A percentile compares a stretch with the other conserved stretches of the same genome.
phyloP scores from a whole-genome alignment of 2,113 vertebrate species.

The Dasyornis broadbenti region DNA sequence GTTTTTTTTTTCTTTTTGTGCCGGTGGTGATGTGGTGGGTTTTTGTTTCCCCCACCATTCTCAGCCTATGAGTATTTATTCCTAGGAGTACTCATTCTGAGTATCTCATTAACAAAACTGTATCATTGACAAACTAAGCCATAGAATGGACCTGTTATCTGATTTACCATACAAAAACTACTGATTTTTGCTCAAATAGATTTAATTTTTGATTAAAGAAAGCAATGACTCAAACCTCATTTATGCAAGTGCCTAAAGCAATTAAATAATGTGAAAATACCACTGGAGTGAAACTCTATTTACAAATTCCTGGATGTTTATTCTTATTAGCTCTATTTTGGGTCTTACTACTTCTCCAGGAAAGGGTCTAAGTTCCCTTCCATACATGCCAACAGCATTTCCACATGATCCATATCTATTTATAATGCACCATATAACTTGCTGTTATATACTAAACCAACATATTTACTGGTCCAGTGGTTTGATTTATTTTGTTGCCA shows the following conservation, averaged over 20 bases:
- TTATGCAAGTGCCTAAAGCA: neutral
- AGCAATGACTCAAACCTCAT: neutral
- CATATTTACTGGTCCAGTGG: neutral
- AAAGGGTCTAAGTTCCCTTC: neutral
- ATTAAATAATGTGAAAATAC: neutral
- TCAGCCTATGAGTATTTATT: neutral
- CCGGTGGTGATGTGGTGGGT: neutral
- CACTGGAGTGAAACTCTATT: neutral
- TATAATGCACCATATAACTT: neutral
- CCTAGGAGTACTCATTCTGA: neutral
- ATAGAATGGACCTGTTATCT: neutral
- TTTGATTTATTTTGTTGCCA: conserved; percentile 27
- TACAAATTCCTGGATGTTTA: neutral
- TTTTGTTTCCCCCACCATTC: neutral
- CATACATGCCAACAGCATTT: neutral
- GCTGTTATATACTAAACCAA: neutral
- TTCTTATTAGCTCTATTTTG: neutral
- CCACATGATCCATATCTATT: neutral
- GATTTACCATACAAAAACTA: neutral
- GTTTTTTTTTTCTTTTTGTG: neutral
- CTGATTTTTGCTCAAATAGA: neutral
- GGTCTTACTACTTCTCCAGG: neutral
- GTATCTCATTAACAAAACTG: neutral
- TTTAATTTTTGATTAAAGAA: neutral
- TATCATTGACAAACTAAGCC: neutral